phyloP scores from a whole-genome alignment of 2,888 invertebrate genomes.

The Gibbula magus region DNA sequence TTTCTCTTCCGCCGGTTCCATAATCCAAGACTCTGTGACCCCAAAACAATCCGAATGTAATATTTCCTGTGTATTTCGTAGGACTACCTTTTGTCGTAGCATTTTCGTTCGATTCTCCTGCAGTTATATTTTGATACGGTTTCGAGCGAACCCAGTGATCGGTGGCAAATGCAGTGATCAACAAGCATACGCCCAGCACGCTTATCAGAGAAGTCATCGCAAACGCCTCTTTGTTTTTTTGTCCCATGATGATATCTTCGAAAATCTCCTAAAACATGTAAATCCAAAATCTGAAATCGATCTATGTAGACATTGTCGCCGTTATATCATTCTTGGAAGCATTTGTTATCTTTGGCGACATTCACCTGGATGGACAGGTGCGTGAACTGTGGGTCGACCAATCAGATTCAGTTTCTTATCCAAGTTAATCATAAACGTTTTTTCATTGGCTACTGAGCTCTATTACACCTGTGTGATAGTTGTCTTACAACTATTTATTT shows the following conservation, averaged over 20 bases:
- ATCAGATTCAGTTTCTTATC: background rate
- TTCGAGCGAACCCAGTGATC: conserved; percentile 88
- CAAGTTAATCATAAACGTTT: background rate
- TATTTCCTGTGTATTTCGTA: conserved; percentile 53
- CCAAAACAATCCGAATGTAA: conserved; percentile 88
- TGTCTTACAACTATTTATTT: no score
- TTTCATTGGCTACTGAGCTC: background rate
- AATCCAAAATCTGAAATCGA: background rate
- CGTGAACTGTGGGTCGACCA: background rate
- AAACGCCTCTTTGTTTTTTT: conserved; percentile 86
- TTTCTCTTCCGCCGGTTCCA: conserved; percentile 86
- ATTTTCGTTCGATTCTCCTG: conserved; percentile 16
- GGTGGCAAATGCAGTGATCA: conserved; percentile 88
- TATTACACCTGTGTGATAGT: no score
- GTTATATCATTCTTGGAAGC: background rate
- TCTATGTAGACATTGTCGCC: background rate
- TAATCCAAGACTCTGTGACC: conserved; percentile 89
- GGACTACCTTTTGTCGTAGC: conserved; percentile 6
- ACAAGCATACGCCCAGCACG: conserved; percentile 84
- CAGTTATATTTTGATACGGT: conserved; percentile 78
- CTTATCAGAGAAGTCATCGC: conserved; percentile 88
- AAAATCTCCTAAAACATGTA: background rate
- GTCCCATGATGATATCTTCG: conserved; percentile 77
- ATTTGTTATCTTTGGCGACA: conserved; percentile 5
- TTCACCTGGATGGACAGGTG: conserved; percentile 13